Evolutionary conservation across 2,797 vertebrate species (phyloP).

Genomic region (Gymnodraco acuticeps): DNA sequence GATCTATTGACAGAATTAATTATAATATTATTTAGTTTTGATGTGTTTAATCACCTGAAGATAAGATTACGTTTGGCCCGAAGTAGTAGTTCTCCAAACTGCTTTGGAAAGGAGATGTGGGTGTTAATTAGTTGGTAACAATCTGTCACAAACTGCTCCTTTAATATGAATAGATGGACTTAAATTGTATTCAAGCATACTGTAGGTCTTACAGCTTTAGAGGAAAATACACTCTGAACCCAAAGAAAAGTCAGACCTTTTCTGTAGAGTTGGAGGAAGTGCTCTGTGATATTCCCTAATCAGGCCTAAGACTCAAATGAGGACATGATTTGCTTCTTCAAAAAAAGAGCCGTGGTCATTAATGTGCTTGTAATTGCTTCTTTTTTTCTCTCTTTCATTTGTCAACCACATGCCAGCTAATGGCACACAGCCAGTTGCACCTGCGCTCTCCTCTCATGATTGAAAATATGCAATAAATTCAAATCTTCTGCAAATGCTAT

Average conservation of each 20-base stretch:
- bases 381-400: slow-evolving; percentile 32
- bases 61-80: too few relatives aligned
- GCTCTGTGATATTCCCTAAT: slow-evolving; percentile 18
- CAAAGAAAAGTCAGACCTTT: not conserved
- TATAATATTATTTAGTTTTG: too few relatives aligned
- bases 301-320: slow-evolving; percentile 17
- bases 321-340: slow-evolving; percentile 22
- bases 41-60: too few relatives aligned
- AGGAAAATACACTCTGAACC: not conserved
- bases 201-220: slow-evolving; percentile 1
- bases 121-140: too few relatives aligned
- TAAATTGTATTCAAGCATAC: not conserved
- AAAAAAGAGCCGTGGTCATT: slow-evolving; percentile 32
- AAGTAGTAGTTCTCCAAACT: too few relatives aligned
- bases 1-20: too few relatives aligned
- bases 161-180: slow-evolving; percentile 3
- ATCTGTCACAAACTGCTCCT: too few relatives aligned
- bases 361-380: slow-evolving; percentile 35
- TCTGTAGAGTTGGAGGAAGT: not conserved
- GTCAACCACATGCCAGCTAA: slow-evolving; percentile 29
- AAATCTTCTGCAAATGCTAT: slow-evolving; percentile 54
- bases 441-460: slow-evolving; percentile 38
- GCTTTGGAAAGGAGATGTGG: too few relatives aligned
- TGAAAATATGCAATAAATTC: slow-evolving; percentile 61
- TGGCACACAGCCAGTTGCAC: slow-evolving; percentile 32